Evolutionary conservation across 92 coral and sea anemone genomes (phyloP).

Genomic region (Parazoanthus atlanticus): DNA sequence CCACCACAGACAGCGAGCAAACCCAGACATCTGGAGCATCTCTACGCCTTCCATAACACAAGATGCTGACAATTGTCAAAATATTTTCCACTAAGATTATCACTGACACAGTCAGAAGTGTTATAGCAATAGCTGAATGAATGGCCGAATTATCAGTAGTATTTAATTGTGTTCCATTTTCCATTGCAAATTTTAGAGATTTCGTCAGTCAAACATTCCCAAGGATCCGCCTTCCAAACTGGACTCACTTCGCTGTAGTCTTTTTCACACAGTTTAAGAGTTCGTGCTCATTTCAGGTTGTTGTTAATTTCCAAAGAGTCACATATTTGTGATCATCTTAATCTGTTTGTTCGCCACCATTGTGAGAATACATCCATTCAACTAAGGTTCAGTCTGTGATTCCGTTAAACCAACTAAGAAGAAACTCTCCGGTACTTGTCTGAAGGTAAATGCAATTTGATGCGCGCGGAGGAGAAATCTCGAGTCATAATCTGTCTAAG

Average conservation of each 20-base stretch:
- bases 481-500: background rate
- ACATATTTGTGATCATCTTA: background rate
- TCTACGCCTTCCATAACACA: constrained; percentile 57
- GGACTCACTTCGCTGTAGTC: background rate
- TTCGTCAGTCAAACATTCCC: background rate
- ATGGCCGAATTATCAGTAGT: background rate
- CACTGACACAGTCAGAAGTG: constrained; percentile 49
- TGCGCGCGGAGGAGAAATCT: too few species aligned
- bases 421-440: background rate
- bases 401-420: background rate
- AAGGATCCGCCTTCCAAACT: background rate
- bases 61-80: constrained; percentile 61
- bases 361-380: background rate
- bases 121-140: constrained; percentile 40
- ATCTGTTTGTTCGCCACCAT: background rate
- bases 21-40: constrained; percentile 55
- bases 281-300: background rate
- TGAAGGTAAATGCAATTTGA: background rate
- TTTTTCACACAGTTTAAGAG: background rate
- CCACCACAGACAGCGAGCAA: constrained; percentile 62
- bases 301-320: background rate
- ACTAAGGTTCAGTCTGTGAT: background rate
- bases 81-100: constrained; percentile 58
- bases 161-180: background rate
- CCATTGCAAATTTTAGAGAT: constrained; percentile 11